Evolutionary conservation across 1,140 invertebrate species (phyloP), one percentile per base, ranked within the genome.

Genomic region (Augochlora pura): DNA sequence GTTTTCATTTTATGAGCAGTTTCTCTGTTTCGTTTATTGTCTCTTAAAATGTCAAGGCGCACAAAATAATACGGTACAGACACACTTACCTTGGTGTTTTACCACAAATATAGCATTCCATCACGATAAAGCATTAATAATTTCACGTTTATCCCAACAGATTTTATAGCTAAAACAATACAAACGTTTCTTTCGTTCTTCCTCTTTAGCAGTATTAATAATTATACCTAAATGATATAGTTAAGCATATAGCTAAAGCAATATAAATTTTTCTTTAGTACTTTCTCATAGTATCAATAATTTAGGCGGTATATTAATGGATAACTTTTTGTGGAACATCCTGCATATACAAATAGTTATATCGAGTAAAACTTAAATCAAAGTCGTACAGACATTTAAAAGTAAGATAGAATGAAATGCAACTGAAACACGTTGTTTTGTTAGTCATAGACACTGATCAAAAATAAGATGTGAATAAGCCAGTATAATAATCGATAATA

Each of bases 401-500:
- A 23, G 64, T 64, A 25, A 72, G 72, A 32, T 10, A n/a, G 32
- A 78, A 57, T 71, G 59, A 72, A 64, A 64, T 78, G 60, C 69
- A 78, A 78, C 2, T 8, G 60, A 57, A 78, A 64, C 49, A 38
- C 64, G 10, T 10, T 16, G 14, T 38, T 77, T 65, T 78, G 60
- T 78, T 78, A 72, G 38, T 77, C 23, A n/a, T 72, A 64, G 69
- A 78, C 38, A 72, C 21, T 63, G 23, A 72, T 72, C 25, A 72
- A 64, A 78, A 52, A 12, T 78, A 71, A 72, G 9, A 46, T 38
- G 18, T 32, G 25, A 65, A 16, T 65, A 78, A 67, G 69, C 62
- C 54, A 66, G 60, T 54, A 38, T 75, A 52, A 73, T 52, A 72
- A 25, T 68, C 59, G 77, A 77, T 77, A 73, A 77, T 67, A 65